These are phyloP conservation scores for Pygoscelis adeliae DNA, from an alignment of 2,113 vertebrate species.

Conservation along the genomic window DNA sequence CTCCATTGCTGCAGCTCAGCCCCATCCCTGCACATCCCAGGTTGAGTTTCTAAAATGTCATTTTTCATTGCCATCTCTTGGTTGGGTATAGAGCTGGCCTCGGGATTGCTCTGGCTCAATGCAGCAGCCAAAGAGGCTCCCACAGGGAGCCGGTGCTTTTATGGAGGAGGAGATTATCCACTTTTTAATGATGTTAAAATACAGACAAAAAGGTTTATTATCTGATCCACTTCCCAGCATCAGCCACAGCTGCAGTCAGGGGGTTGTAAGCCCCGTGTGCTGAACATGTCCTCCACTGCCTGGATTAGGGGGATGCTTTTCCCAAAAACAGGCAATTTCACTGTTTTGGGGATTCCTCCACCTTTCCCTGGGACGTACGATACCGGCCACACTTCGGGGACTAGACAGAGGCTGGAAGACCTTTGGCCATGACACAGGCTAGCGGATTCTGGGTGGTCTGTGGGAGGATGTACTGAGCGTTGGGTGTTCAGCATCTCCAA, in stretches of 20 bases:
- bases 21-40: neutral
- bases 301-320: neutral
- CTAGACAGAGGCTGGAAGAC: neutral
- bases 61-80: neutral
- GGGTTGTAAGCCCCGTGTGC: neutral
- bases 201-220: neutral
- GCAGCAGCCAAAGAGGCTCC: neutral
- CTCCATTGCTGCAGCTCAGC: neutral
- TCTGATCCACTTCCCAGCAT: neutral
- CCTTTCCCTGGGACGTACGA: rapidly evolving
- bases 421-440: neutral
- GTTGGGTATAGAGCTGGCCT: neutral
- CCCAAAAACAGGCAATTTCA: neutral
- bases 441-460: rapidly evolving
- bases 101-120: neutral
- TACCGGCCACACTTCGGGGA: rapidly evolving
- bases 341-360: neutral
- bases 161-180: neutral
- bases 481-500: neutral
- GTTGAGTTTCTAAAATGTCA: neutral
- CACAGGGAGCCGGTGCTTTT: neutral
- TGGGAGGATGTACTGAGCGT: rapidly evolving
- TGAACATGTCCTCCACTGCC: neutral
- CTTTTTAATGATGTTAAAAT: neutral
- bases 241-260: neutral